A percentile compares a stretch with the other conserved stretches of the same genome.
These are phyloP conservation scores for Diachasmimorpha longicaudata DNA, from an alignment of 1,140 invertebrate genomes.

Conservation along the genomic window DNA sequence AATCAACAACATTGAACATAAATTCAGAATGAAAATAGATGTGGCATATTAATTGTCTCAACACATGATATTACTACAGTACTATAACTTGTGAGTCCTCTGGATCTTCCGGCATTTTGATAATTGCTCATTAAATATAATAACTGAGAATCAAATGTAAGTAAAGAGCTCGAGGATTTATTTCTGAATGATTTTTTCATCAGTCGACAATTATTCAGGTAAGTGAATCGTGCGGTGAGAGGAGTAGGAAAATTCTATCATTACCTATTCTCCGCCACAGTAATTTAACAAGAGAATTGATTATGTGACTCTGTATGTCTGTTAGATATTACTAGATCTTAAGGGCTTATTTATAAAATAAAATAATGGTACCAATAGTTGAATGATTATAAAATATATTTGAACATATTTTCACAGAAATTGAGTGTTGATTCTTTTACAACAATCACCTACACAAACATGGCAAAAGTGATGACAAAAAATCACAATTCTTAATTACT, in stretches of 20 bases:
- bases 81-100: background rate
- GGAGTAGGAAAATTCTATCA: background rate
- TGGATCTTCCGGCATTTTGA: background rate
- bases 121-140: background rate
- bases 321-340: background rate
- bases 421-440: background rate
- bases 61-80: background rate
- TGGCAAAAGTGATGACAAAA: background rate
- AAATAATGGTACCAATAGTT: background rate
- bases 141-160: background rate
- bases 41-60: background rate
- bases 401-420: slow-evolving; percentile 23
- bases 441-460: background rate
- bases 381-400: slow-evolving; percentile 22
- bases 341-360: background rate
- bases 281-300: background rate
- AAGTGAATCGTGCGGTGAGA: background rate
- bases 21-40: background rate
- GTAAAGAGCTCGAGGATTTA: background rate
- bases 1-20: background rate
- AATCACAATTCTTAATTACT: background rate
- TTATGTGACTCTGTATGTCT: background rate
- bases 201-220: background rate
- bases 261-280: background rate
- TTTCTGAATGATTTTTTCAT: background rate